A percentile compares a stretch with the other conserved stretches of the same genome.
Evolutionary conservation across 2,888 invertebrate genomes (phyloP).

Genomic region (Dryobotodes eremita): DNA sequence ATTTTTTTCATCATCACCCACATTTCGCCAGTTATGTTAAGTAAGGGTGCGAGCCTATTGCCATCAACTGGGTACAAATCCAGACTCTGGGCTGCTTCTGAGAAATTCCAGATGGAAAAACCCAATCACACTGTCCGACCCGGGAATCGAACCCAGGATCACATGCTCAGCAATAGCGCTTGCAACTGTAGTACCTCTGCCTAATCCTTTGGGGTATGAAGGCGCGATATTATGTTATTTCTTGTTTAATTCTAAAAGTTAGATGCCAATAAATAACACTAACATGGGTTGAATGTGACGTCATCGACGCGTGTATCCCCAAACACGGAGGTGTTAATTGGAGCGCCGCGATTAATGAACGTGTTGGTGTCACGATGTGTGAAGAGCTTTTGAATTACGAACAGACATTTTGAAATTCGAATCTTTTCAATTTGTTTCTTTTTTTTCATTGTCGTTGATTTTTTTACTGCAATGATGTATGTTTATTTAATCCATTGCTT

Average conservation of each 20-base stretch:
- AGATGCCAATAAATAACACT: neutral
- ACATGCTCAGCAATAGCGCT: too few relatives aligned
- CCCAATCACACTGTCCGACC: too few relatives aligned
- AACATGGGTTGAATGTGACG: constrained; percentile 53
- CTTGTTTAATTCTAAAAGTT: neutral
- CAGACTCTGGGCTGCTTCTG: too few relatives aligned
- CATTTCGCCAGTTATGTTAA: too few relatives aligned
- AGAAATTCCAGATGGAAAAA: too few relatives aligned
- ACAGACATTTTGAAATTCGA: constrained; percentile 61
- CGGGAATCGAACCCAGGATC: too few relatives aligned
- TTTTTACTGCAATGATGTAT: neutral
- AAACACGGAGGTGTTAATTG: constrained; percentile 81
- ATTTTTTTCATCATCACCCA: too few relatives aligned
- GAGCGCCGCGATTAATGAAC: constrained; percentile 85
- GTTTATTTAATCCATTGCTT: neutral
- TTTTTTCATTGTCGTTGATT: neutral
- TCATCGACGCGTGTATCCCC: constrained; percentile 61
- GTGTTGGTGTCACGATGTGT: constrained; percentile 81
- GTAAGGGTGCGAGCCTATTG: too few relatives aligned
- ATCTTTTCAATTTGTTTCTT: constrained; percentile 51
- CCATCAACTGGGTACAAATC: too few relatives aligned
- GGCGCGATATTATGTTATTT: too few relatives aligned
- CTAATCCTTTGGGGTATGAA: too few relatives aligned
- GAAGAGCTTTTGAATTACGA: constrained; percentile 72
- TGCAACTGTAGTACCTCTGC: too few relatives aligned